A percentile compares a stretch with the other conserved stretches of the same genome.
These are phyloP conservation scores for Stomatorhinus ivindoensis DNA, from an alignment of 2,113 vertebrate species.

Conservation along the genomic window DNA sequence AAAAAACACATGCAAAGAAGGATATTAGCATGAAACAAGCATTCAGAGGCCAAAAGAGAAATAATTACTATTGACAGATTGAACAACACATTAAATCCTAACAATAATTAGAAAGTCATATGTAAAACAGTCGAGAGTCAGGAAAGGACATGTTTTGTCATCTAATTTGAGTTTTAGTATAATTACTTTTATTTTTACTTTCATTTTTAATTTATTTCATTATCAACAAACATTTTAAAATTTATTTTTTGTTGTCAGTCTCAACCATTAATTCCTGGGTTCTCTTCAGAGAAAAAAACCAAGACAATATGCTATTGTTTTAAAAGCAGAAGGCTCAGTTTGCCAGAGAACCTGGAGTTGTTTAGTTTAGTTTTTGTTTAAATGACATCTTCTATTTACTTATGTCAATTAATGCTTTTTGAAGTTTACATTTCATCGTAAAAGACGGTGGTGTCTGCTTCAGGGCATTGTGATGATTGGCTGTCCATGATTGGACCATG, in stretches of 20 bases:
- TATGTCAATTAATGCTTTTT: not conserved
- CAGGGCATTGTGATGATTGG: not conserved
- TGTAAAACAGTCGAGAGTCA: constrained; percentile 52
- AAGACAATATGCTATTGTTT: not conserved
- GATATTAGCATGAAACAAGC: constrained; percentile 52
- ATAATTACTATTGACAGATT: constrained; percentile 67
- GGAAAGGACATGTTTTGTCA: constrained; percentile 57
- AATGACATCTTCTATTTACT: not conserved
- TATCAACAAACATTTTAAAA: constrained; percentile 31
- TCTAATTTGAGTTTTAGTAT: constrained; percentile 52
- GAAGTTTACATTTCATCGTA: not conserved
- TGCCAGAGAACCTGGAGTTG: not conserved
- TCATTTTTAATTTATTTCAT: constrained; percentile 39
- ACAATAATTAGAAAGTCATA: constrained; percentile 65
- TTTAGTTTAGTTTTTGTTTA: not conserved
- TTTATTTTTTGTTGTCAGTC: not conserved
- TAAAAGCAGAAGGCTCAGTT: not conserved
- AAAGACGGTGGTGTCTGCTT: not conserved
- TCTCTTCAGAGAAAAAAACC: not conserved
- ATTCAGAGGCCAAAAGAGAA: constrained; percentile 51
- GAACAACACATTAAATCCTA: constrained; percentile 63
- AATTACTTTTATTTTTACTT: constrained; percentile 49
- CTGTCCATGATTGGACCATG: not conserved
- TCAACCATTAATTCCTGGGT: not conserved
- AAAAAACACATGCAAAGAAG: constrained; percentile 42